A percentile compares a stretch with the other conserved stretches of the same genome.
phyloP scores from a whole-genome alignment of 2,113 vertebrate genomes.

The Cichladusa arquata region DNA sequence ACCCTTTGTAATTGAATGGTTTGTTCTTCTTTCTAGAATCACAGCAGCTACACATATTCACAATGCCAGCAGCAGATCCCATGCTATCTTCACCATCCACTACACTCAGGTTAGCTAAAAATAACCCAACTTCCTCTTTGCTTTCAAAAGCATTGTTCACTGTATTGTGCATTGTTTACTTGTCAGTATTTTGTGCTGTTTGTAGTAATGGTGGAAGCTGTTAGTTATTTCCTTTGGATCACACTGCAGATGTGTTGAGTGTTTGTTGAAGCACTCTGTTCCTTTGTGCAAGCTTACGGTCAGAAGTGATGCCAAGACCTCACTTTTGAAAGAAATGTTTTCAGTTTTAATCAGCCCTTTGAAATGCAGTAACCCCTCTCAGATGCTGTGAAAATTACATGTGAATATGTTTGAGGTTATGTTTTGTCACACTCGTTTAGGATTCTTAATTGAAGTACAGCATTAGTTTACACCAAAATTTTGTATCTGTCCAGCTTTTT shows the following conservation, averaged over 20 bases:
- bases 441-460: background rate
- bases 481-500: background rate
- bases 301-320: background rate
- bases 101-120: constrained; percentile 87
- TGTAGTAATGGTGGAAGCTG: background rate
- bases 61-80: constrained; percentile 95
- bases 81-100: constrained; percentile 96
- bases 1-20: background rate
- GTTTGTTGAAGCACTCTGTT: background rate
- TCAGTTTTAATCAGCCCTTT: background rate
- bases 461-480: background rate
- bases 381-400: background rate
- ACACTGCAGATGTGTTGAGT: background rate
- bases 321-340: background rate
- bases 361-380: background rate
- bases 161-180: background rate
- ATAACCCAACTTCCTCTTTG: constrained; percentile 5
- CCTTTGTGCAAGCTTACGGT: background rate
- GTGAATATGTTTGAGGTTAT: background rate
- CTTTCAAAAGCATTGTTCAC: background rate
- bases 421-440: background rate
- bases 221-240: constrained; percentile 21
- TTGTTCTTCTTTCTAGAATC: constrained; percentile 76
- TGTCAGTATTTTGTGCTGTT: background rate
- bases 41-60: constrained; percentile 95